Base-by-base conservation (phyloP, 2,888 invertebrate genomes). In the Magallana nippona region DNA sequence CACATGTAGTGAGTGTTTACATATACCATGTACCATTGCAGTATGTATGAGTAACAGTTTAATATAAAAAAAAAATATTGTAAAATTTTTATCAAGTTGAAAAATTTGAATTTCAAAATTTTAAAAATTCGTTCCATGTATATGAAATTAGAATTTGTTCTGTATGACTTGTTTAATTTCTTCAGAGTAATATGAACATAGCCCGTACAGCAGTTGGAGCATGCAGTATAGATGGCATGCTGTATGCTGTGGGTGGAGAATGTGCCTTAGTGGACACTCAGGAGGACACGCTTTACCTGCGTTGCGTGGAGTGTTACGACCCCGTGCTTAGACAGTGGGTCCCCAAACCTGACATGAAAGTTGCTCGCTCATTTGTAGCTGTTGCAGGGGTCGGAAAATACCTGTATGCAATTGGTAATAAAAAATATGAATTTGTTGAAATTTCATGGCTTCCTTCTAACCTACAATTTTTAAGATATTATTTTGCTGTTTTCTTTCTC, bases 351-450 rank as follows among this genome's bases (percentile, higher is more conserved):
- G 91, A 91, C 84, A 92, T 93, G 92, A 91, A 92, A 83, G 90
- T 91, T 55, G 92, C 93, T 0, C 85, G 93, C 55, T 93, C 93
- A 13, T 93, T 93, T 88, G 98, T 98, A 82, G 98, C 98, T 85
- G 98, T 97, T 89, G 97, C 96, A 80, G 97, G 97, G 89, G 96
- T 97, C 57, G 96, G 96, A 93, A 96, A 96, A 82, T 90, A 87
- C 86, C 85, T 93, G 27, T 94, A 93, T 91, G 93, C 93, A 77
- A 91, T 93, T 84, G 93, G 93, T 93, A 32, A 60, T 44, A 32
- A 22, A n/a, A 17, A 44, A 78, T 78, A 17, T 78, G 55, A 55
- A 15, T 55, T 44, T 5, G 44, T 44, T 44, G 44, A 44, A 44
- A 44, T 44, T 44, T 44, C 44, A 44, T 44, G 44, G 44, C 44